Evolutionary conservation across 1,140 invertebrate species (phyloP), one percentile per base, ranked within the genome.

Genomic region (Drosophila hydei): DNA sequence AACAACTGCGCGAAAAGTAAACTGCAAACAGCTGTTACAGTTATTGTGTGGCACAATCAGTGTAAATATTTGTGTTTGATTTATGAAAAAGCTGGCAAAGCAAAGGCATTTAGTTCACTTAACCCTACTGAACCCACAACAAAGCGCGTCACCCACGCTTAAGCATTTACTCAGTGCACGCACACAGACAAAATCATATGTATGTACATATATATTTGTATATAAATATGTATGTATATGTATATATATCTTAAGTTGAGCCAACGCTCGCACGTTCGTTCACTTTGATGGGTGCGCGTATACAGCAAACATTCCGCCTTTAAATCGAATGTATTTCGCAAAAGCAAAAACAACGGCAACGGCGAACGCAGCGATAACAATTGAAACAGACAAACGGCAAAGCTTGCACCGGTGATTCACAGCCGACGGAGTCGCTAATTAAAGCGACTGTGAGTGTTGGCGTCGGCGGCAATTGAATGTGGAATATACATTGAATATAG

Each of bases 21-120:
- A 75, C 54, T 23, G 16, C 58, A 63, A 84, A 79, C 80, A 84
- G 80, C 80, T 84, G 80, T 73, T 64, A 19, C 36, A 38, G 30
- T 30, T 47, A 43, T 70, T 52, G 21, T 25, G 55, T 25, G 23
- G 9, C 30, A 42, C 23, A 56, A 79, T 64, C 30, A 48, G 42
- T 55, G 61, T 68, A 65, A 72, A 72, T 65, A 72, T 72, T 64
- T 63, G 18, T 65, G 21, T 30, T 42, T 56, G 72, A 72, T 60
- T 59, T 59, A 58, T 60, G 33, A 55, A 65, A 42, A 54, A 58
- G 38, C 60, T 74, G 60, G 38, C 58, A 48, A 25, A 72, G 42
- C 47, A 60, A 12, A 14, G 11, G 25, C 63, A 60, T 52, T 68
- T 25, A 38, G 18, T 55, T 68, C 51, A 72, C 23, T 72, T 72